phyloP scores from a whole-genome alignment of 2,888 invertebrate genomes.

The Tachina lurida region DNA sequence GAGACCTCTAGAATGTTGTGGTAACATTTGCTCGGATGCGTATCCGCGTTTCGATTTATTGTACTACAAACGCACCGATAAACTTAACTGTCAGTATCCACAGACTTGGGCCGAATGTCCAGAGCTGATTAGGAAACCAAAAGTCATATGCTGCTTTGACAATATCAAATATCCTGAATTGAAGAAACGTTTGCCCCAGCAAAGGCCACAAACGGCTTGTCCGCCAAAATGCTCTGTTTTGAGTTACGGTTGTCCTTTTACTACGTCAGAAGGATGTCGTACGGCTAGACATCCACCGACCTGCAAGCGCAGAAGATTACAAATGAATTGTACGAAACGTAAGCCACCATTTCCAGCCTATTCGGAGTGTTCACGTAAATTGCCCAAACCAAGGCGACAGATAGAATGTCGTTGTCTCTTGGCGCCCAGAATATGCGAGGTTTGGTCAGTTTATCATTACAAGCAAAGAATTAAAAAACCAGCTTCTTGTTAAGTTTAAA shows the following conservation, averaged over 20 bases:
- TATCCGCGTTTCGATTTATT: constrained; percentile 77
- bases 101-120: constrained; percentile 80
- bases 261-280: constrained; percentile 46
- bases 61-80: constrained; percentile 79
- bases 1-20: constrained; percentile 47
- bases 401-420: constrained; percentile 73
- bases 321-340: constrained; percentile 59
- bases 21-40: constrained; percentile 59
- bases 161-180: constrained; percentile 67
- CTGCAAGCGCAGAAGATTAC: constrained; percentile 52
- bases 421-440: constrained; percentile 72
- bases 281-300: constrained; percentile 62
- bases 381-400: constrained; percentile 34
- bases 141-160: constrained; percentile 75
- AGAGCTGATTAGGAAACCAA: constrained; percentile 71
- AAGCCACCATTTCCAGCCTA: constrained; percentile 72
- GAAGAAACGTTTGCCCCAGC: constrained; percentile 25
- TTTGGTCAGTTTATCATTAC: constrained; percentile 64
- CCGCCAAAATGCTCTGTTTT: constrained; percentile 1
- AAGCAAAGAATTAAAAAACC: constrained; percentile 7
- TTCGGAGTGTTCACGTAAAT: constrained; percentile 72
- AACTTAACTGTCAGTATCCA: constrained; percentile 76
- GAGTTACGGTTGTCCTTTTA: constrained; percentile 29
- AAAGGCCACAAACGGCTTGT: constrained; percentile 53
- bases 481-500: neutral